These are phyloP conservation scores for Periophthalmodon schlosseri DNA, from an alignment of 2,113 vertebrate genomes.

Conservation along the genomic window DNA sequence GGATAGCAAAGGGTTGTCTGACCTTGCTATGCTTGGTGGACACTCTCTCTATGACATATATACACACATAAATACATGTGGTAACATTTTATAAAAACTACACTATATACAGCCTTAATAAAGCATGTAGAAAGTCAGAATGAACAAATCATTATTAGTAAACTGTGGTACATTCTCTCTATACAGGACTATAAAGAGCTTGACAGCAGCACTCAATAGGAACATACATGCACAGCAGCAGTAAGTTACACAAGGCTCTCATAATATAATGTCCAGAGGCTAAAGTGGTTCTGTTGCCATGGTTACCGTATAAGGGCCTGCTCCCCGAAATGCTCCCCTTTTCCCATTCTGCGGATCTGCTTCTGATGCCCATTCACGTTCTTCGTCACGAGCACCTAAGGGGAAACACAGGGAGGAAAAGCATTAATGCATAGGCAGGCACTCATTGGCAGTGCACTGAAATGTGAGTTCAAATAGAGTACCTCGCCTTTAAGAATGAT, in stretches of 20 bases:
- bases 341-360: constrained; percentile 75
- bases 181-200: not conserved
- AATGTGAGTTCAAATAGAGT: not conserved
- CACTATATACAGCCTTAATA: too few species aligned
- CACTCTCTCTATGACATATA: too few species aligned
- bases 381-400: constrained; percentile 79
- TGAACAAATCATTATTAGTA: not conserved
- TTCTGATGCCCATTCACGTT: constrained; percentile 73
- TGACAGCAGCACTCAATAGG: not conserved
- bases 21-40: too few species aligned
- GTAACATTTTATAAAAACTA: too few species aligned
- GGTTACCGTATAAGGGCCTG: constrained; percentile 83
- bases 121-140: not conserved
- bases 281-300: constrained; percentile 29
- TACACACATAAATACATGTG: too few species aligned
- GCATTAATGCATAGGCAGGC: not conserved
- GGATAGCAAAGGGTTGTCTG: not conserved
- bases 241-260: constrained; percentile 7
- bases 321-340: constrained; percentile 83
- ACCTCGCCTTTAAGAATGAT: constrained; percentile 85
- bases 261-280: constrained; percentile 18
- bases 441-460: not conserved
- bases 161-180: not conserved
- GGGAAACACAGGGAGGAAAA: not conserved
- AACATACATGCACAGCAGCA: not conserved